These are phyloP conservation scores for Cerceris ruficornis DNA, from an alignment of 2,888 invertebrate genomes.

Conservation along the genomic window DNA sequence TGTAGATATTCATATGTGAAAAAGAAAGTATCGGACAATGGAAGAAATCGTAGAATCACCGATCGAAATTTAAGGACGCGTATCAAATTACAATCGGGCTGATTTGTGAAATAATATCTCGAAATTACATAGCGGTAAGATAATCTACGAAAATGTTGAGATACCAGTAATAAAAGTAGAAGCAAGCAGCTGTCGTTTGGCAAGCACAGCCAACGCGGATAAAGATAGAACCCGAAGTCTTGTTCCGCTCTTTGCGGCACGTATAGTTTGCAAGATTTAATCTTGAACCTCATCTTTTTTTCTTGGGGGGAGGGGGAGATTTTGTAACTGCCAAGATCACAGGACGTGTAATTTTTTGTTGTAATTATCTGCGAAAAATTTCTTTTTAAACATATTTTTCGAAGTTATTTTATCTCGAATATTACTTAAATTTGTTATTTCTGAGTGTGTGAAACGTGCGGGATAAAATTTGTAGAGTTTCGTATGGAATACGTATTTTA, in stretches of 20 bases:
- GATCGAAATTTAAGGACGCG: not conserved
- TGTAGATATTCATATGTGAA: too few species aligned
- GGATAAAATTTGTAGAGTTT: too few species aligned
- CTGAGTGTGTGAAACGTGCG: too few species aligned
- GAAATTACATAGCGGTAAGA: slow-evolving; percentile 37
- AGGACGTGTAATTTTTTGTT: too few species aligned
- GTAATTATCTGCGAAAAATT: too few species aligned
- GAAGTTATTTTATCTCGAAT: too few species aligned
- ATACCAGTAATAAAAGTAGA: slow-evolving; percentile 66
- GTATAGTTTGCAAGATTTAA: slow-evolving; percentile 48
- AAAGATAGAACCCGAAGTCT: slow-evolving; percentile 68
- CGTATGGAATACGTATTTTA: too few species aligned
- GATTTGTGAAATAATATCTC: slow-evolving; percentile 30
- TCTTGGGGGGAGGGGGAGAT: too few species aligned
- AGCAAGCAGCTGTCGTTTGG: slow-evolving; percentile 69
- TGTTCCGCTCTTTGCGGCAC: slow-evolving; percentile 50
- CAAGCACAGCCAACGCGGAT: slow-evolving; percentile 66
- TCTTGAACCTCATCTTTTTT: slow-evolving; percentile 4
- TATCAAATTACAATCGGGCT: not conserved
- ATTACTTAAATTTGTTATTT: too few species aligned
- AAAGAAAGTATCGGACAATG: not conserved
- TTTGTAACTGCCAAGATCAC: too few species aligned
- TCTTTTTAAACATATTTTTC: too few species aligned
- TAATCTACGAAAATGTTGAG: slow-evolving; percentile 56
- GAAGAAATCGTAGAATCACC: not conserved